Base-by-base conservation (phyloP, 64 coral and sea anemone genomes). In the Actinia tenebrosa region DNA sequence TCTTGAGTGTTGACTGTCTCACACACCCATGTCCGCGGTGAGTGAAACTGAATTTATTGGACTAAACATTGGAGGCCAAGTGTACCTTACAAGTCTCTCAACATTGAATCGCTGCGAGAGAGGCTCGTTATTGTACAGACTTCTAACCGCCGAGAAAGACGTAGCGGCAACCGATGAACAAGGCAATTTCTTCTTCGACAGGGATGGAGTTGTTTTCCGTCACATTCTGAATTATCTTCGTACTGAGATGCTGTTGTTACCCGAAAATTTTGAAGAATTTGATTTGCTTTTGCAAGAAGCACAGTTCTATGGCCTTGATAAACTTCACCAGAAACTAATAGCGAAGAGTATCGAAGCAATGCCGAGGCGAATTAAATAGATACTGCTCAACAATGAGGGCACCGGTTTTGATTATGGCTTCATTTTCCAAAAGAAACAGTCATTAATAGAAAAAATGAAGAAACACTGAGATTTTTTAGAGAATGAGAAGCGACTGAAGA, bases 181-280 rank as follows among this genome's bases (percentile, higher is more conserved):
- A 30, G 80, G 80, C 44, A 52, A 58, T 58, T 83, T 83, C 80
- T 83, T 83, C 42, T 30, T 83, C 18, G 80, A 83, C 45, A 83
- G 45, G 15, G 80, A 83, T 83, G 80, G 80, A 22, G 10, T 17
- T 16, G 8, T 83, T 11, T 83, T 83, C 80, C 80, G 80, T 26
- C 54, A 83, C 17, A 52, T 83, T 83, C 80, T 83, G 46, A 83
- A 83, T 83, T 83, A 53, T 14, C 80, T 83, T 9, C 80, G 80
- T 43, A 52, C 18, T 53, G 54, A 10, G 8, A 27, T 10, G 46
- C 54, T 83, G 4, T 52, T 27, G 4, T 58, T 83, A 18, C 80
- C 80, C 19, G 80, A 52, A 15, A 54, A 83, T 83, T 83, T 83
- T 83, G 54, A 83, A 18, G 80, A 83, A 53, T 54, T 53, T 58